Base-by-base conservation (phyloP, 2,797 vertebrate genomes). In the Hephaestus fuliginosus region DNA sequence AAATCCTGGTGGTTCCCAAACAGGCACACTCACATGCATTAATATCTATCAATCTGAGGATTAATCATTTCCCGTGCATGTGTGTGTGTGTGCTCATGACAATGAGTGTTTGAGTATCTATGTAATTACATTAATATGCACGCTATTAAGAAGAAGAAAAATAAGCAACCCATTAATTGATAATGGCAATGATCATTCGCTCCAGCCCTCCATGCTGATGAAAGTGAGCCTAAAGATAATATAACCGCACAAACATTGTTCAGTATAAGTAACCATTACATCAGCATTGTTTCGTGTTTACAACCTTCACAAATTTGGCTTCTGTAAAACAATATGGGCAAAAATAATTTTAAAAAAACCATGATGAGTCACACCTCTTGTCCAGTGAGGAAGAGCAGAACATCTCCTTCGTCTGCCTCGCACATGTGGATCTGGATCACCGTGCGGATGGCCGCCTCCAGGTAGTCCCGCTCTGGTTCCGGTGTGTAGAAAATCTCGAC, bases 401-500 rank as follows among this genome's bases (percentile, higher is more conserved):
- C 92, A 67, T 99, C 98, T 25, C 97, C 98, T 86, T 98, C 98
- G 4, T 97, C 98, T 51, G 95, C 97, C 91, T 99, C 98, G 77
- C 98, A 99, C 98, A 99, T 98, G 84, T 98, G 98, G 90, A 99
- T 97, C 74, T 99, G 98, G 72, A 99, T 97, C 69, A 99, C 97
- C 1, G 98, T 98, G 87, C 98, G 96, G 88, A 99, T 98, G 79
- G 98, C 97, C 5, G 98, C 97, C 94, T 99, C 98, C 70, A 99
- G 95, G 92, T 99, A 99, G 94, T 99, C 98, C 44, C 98, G 94
- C 92, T 99, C 98, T 0, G 98, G 98, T 85, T 99, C 97, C 1
- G 98, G 98, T 18, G 97, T 98, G 94, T 99, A 99, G 92, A 99
- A 98, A 82, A 99, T 99, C 95, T 99, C 98, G 88, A 99, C 98